Evolutionary conservation across 2,797 vertebrate species (phyloP).

Genomic region (Xiphorhynchus erythropygius): DNA sequence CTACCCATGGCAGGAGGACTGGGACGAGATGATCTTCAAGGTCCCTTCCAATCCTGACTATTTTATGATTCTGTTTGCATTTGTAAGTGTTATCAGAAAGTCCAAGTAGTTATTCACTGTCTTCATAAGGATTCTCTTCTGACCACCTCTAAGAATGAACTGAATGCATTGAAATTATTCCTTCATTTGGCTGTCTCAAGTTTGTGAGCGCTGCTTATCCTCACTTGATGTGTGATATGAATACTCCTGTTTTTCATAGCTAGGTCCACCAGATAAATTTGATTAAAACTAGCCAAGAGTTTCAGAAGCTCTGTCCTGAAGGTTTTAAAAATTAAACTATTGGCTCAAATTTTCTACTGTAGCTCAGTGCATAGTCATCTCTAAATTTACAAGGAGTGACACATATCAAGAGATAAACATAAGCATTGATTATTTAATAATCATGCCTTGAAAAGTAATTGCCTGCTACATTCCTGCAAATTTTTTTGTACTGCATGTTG

Average conservation of each 20-base stretch:
- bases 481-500: not conserved
- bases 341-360: fast-evolving
- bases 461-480: not conserved
- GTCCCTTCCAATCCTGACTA: not conserved
- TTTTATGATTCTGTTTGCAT: not conserved
- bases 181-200: not conserved
- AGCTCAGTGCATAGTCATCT: not conserved
- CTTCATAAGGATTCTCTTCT: not conserved
- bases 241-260: not conserved
- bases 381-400: not conserved
- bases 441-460: not conserved
- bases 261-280: not conserved
- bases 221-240: not conserved
- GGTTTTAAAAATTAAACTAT: not conserved
- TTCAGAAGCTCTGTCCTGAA: not conserved
- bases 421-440: not conserved
- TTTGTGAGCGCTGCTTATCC: not conserved
- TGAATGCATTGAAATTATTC: not conserved
- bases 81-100: not conserved
- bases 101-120: not conserved
- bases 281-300: not conserved
- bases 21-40: fast-evolving
- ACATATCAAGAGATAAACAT: not conserved
- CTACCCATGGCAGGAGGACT: fast-evolving
- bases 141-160: not conserved